Evolutionary conservation across 2,113 vertebrate genomes (phyloP).

Genomic region (Chlamydotis undulata): DNA sequence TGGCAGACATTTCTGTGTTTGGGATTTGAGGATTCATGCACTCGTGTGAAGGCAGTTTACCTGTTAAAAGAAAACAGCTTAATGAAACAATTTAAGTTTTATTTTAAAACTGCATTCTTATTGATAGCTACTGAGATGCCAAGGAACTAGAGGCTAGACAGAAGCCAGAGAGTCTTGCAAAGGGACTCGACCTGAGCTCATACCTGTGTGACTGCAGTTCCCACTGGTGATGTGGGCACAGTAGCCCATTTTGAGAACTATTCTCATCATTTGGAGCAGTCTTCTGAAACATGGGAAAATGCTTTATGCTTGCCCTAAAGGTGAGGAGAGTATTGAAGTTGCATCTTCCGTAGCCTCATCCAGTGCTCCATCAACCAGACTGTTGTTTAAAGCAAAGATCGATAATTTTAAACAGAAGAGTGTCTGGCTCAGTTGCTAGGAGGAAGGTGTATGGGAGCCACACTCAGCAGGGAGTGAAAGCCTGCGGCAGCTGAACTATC

Average conservation of each 20-base stretch:
- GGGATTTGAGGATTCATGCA: background rate
- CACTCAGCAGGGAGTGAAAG: background rate
- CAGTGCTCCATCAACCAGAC: background rate
- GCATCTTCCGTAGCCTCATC: background rate
- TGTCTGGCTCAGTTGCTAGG: background rate
- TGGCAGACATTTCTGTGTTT: background rate
- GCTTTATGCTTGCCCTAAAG: background rate
- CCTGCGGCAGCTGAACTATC: background rate
- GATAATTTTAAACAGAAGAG: background rate
- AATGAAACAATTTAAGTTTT: background rate
- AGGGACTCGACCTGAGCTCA: background rate
- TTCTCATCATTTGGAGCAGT: background rate
- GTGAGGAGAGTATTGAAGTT: background rate
- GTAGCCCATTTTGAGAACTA: background rate
- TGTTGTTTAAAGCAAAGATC: background rate
- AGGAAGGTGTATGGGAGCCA: accelerated
- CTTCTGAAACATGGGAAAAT: background rate
- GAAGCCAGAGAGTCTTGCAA: background rate
- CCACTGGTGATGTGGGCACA: background rate
- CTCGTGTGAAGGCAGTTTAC: background rate
- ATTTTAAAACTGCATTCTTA: background rate
- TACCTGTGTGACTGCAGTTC: background rate
- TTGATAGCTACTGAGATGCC: background rate
- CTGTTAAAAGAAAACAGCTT: background rate
- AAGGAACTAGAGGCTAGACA: background rate